phyloP scores from a whole-genome alignment of 1,140 invertebrate genomes.

The Phocides pigmalion region DNA sequence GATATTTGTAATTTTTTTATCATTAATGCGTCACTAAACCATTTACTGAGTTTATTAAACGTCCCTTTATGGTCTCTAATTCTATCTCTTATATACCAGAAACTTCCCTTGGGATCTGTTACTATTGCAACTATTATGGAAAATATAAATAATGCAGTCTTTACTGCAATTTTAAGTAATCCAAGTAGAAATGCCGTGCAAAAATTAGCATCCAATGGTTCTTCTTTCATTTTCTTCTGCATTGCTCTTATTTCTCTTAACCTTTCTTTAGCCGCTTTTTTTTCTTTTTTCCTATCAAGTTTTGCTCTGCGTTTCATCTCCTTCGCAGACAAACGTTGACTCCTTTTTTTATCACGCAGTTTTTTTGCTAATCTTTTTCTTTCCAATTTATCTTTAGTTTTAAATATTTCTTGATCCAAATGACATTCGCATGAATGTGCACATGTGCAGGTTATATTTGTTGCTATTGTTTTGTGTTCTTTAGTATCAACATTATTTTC shows the following conservation, averaged over 20 bases:
- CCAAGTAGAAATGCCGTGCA: slow-evolving; percentile 43
- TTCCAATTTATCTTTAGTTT: background rate
- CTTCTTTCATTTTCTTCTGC: slow-evolving; percentile 37
- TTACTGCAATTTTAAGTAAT: slow-evolving; percentile 39
- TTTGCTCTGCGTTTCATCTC: slow-evolving; percentile 1
- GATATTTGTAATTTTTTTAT: slow-evolving; percentile 43
- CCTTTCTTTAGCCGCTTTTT: slow-evolving; percentile 26
- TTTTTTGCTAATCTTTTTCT: background rate
- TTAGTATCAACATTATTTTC: background rate
- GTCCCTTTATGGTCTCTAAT: slow-evolving; percentile 42
- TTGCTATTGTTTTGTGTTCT: background rate
- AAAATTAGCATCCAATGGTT: slow-evolving; percentile 42
- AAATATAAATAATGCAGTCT: slow-evolving; percentile 33
- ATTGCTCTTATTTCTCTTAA: slow-evolving; percentile 32
- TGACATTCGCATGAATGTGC: background rate
- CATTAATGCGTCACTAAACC: slow-evolving; percentile 26
- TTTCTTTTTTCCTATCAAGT: slow-evolving; percentile 31
- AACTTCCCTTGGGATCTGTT: slow-evolving; percentile 45
- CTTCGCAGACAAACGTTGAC: background rate
- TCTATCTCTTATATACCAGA: slow-evolving; percentile 39
- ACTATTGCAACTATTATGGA: slow-evolving; percentile 34
- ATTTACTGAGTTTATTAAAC: slow-evolving; percentile 30
- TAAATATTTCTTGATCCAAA: background rate
- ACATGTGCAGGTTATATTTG: slow-evolving; percentile 2
- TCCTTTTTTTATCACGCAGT: background rate